Conservation (phyloP, 2,888 invertebrate species). For the Tipula helvola region DNA sequence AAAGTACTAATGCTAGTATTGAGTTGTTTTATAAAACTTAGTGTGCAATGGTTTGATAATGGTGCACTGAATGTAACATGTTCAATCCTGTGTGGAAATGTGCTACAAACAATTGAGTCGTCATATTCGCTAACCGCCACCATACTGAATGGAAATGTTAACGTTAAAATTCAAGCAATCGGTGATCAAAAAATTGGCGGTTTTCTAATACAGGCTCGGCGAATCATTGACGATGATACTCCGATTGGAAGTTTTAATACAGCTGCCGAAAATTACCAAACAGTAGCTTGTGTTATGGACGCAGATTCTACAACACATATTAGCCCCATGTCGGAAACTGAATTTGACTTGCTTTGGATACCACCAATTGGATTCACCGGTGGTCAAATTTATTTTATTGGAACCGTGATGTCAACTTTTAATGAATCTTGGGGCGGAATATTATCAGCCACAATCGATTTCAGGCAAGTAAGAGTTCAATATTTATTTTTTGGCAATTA, state of each 20-base stretch:
- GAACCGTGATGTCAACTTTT: constrained; percentile 26
- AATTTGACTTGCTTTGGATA: constrained; percentile 61
- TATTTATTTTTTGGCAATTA: too few species aligned
- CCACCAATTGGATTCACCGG: constrained; percentile 61
- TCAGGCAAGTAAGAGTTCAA: constrained; percentile 47
- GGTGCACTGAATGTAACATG: constrained; percentile 36
- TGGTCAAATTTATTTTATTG: constrained; percentile 70
- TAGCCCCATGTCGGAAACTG: constrained; percentile 44
- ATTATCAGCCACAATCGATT: constrained; percentile 54
- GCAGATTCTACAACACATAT: constrained; percentile 63
- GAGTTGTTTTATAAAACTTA: constrained; percentile 21
- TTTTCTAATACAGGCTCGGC: constrained; percentile 39
- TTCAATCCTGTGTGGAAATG: constrained; percentile 42
- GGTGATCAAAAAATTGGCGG: constrained; percentile 38
- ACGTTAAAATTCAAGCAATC: constrained; percentile 35
- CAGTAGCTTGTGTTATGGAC: constrained; percentile 47
- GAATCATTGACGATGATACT: constrained; percentile 33
- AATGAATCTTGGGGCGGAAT: constrained; percentile 62
- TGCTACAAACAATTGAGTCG: constrained; percentile 42
- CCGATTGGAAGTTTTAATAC: constrained; percentile 26
- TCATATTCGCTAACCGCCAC: constrained; percentile 40
- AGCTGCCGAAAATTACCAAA: constrained; percentile 41
- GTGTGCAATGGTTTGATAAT: constrained; percentile 27
- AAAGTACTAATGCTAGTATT: background rate
- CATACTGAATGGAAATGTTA: constrained; percentile 37